These are phyloP conservation scores for Balearica regulorum DNA, from an alignment of 2,797 vertebrate genomes.

Conservation along the genomic window DNA sequence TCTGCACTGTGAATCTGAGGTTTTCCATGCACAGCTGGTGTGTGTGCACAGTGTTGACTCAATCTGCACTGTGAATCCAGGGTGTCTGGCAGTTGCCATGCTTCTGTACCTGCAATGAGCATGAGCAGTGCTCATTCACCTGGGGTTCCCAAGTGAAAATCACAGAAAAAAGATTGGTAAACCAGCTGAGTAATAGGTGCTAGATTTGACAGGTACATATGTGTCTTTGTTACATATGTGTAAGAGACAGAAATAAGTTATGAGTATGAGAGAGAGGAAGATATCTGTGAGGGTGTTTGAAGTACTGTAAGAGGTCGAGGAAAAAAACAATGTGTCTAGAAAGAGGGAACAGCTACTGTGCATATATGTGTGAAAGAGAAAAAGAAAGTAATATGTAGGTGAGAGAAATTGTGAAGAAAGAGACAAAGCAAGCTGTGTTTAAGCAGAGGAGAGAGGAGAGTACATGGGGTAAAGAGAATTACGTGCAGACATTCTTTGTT, in stretches of 20 bases:
- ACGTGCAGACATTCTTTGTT: neutral
- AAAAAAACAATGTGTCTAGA: neutral
- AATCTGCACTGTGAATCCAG: neutral
- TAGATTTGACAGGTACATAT: neutral
- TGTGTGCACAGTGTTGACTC: neutral
- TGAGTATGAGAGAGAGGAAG: neutral
- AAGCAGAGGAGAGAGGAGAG: neutral
- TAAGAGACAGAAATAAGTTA: neutral
- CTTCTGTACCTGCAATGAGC: neutral
- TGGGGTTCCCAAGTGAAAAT: neutral
- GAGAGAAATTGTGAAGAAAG: neutral
- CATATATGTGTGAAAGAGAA: neutral
- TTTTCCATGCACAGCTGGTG: neutral
- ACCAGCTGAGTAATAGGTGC: neutral
- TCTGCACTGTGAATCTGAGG: neutral
- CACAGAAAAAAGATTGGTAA: neutral
- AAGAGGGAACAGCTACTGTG: neutral
- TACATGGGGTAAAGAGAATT: neutral
- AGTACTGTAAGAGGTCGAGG: neutral
- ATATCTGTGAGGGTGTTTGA: neutral
- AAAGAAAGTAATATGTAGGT: neutral
- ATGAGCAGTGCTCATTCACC: neutral
- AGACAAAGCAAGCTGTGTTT: neutral
- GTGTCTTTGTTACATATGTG: neutral
- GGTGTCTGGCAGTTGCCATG: neutral